Percentiles rank a stretch among this genome's conserved stretches.
Conservation (phyloP, 2,797 vertebrate species). For the Loris lydekkerianus region DNA sequence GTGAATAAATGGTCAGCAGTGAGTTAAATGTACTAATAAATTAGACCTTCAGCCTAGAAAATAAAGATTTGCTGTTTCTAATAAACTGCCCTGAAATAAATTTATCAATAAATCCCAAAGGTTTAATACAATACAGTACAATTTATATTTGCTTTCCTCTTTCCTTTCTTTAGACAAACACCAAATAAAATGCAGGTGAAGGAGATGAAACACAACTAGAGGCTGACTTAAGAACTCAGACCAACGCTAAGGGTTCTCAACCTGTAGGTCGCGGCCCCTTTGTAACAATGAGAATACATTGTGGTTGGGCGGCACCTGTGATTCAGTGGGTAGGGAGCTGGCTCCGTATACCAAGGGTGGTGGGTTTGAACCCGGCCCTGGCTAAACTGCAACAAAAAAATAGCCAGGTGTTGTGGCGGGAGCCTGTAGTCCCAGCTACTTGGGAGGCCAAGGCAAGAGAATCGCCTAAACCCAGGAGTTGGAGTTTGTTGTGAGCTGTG, state of each 20-base stretch:
- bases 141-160: constrained; percentile 48
- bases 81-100: constrained; percentile 38
- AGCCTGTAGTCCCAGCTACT: too few species aligned
- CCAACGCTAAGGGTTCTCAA: neutral
- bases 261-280: too few species aligned
- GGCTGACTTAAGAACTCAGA: neutral
- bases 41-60: neutral
- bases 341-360: too few species aligned
- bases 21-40: neutral
- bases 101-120: constrained; percentile 17
- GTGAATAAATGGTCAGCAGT: neutral
- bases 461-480: too few species aligned
- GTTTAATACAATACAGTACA: neutral
- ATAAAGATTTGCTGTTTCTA: neutral
- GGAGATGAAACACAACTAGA: constrained; percentile 50
- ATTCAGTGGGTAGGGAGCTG: too few species aligned
- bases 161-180: constrained; percentile 65
- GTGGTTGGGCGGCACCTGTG: too few species aligned
- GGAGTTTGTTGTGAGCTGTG: too few species aligned
- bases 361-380: too few species aligned
- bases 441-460: too few species aligned
- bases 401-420: too few species aligned
- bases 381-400: too few species aligned
- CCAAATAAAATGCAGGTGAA: constrained; percentile 66
- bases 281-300: too few species aligned